Evolutionary conservation across 2,113 vertebrate species (phyloP).

Genomic region (Pseudopipra pipra): DNA sequence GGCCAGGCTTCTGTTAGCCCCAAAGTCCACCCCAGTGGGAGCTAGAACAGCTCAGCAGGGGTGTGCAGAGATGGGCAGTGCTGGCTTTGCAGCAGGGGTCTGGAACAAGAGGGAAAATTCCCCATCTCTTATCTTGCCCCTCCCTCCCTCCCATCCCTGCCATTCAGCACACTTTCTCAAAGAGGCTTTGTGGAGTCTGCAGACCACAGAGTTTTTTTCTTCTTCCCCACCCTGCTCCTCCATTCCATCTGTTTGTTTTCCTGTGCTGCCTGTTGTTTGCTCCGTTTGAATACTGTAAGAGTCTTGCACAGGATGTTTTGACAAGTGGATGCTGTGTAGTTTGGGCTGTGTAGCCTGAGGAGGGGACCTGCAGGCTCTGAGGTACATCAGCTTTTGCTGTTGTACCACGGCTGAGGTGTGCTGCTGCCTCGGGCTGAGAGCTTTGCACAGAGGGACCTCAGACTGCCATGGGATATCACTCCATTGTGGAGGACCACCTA

Average conservation of each 20-base stretch:
- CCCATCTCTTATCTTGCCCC: background rate
- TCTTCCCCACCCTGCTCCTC: background rate
- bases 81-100: background rate
- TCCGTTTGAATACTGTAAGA: background rate
- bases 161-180: background rate
- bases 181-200: background rate
- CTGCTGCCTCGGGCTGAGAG: background rate
- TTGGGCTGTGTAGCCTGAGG: background rate
- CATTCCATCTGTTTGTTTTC: background rate
- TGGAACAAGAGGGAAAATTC: background rate
- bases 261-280: background rate
- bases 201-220: background rate
- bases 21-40: background rate
- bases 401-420: background rate
- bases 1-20: background rate
- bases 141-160: background rate
- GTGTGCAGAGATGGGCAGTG: background rate
- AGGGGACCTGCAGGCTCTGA: background rate
- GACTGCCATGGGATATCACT: background rate
- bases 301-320: background rate
- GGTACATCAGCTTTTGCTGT: accelerated
- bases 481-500: accelerated
- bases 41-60: background rate
- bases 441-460: background rate
- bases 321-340: background rate